Base-by-base conservation (phyloP, 2,888 invertebrate genomes). In the Ochropacha duplaris region DNA sequence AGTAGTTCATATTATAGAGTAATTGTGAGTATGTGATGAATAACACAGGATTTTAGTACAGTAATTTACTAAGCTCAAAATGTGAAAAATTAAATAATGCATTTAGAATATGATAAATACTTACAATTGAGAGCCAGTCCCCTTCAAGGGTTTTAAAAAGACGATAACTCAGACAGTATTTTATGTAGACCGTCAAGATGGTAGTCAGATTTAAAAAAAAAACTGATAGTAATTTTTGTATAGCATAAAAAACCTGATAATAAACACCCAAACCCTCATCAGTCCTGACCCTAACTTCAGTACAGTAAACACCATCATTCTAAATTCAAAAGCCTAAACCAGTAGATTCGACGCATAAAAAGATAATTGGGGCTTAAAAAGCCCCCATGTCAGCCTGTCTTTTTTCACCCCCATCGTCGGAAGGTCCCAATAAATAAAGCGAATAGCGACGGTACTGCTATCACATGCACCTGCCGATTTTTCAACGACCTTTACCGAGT, bases 391-490 rank as follows among this genome's bases (percentile, higher is more conserved):
- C 78, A 72, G 31, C 31, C 31, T 74, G 76, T 78, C 81, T 76
- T 78, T 74, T 81, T 80, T 69, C 44, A 44, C 76, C 72, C 71
- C 62, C 71, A 73, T 74, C 76, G 73, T 68, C 69, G 69, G 71
- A 78, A 74, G 77, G 81, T 72, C 66, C 65, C 79, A 79, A 89
- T 88, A 89, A 89, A 89, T 88, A 87, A 85, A 81, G 78, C 69
- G 80, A 81, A 84, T 78, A 74, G 79, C 78, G 74, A 74, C 83
- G 78, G 79, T 72, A 79, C 76, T 74, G 83, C 83, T 86, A 88
- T 90, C 88, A 88, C 77, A 79, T 86, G 86, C 89, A 90, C 87
- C 89, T 89, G 88, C 74, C 86, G 83, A 86, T 86, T 84, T 81
- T 83, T 86, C 80, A 86, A 78, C 78, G 73, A 64, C 66, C 69